A percentile compares a stretch with the other conserved stretches of the same genome.
Conservation (phyloP, 2,113 vertebrate genomes). For the Herpailurus yagouaroundi region DNA sequence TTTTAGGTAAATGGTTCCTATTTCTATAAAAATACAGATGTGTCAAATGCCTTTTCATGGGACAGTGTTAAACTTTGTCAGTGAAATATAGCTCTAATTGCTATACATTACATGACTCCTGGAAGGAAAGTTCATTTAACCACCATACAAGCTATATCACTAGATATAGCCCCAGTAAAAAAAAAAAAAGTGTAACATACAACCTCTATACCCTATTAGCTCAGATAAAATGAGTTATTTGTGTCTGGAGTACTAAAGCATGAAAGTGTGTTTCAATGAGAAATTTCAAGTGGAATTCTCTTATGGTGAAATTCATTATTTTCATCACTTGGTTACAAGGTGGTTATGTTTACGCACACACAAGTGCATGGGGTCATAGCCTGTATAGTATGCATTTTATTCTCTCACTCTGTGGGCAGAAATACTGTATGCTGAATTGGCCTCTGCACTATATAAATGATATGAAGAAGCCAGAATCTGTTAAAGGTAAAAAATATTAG, state of each 20-base stretch:
- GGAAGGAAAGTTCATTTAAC: background rate
- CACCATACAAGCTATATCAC: background rate
- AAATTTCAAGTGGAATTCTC: background rate
- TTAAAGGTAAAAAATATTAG: background rate
- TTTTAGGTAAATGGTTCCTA: background rate
- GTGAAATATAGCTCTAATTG: background rate
- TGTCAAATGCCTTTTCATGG: background rate
- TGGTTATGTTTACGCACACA: background rate
- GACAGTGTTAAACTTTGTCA: background rate
- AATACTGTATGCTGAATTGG: background rate
- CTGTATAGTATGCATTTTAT: background rate
- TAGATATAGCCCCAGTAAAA: background rate
- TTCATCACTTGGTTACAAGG: background rate
- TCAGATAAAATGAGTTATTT: background rate
- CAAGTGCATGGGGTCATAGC: background rate
- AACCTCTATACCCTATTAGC: background rate
- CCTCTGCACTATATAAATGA: background rate
- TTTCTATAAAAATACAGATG: conserved; percentile 11
- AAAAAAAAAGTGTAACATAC: background rate
- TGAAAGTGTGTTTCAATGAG: background rate
- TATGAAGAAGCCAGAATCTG: background rate
- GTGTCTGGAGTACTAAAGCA: background rate
- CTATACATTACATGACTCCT: background rate
- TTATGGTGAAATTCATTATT: background rate
- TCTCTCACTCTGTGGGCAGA: background rate